Conservation (phyloP, 1,140 invertebrate genomes). For the Tenebrio molitor region DNA sequence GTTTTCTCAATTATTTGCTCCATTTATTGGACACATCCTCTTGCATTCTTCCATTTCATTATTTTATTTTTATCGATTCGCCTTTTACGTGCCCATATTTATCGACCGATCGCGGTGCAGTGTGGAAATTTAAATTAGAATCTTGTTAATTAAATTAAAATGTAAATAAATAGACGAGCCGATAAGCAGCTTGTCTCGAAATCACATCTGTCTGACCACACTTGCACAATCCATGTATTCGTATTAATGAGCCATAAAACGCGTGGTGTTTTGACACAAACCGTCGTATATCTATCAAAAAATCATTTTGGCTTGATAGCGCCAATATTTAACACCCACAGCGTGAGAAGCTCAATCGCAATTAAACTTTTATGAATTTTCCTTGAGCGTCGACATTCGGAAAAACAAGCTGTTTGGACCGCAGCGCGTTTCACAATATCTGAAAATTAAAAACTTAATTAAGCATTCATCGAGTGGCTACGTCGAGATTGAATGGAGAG, state of each 20-base stretch:
- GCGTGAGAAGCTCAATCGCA: slow-evolving; percentile 9
- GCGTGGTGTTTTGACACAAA: slow-evolving; percentile 14
- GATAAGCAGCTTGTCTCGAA: slow-evolving; percentile 1
- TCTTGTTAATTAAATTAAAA: slow-evolving; percentile 16
- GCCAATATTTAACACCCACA: slow-evolving; percentile 8
- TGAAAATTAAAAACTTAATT: slow-evolving; percentile 58
- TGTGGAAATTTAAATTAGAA: background rate
- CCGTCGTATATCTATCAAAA: background rate
- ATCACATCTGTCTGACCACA: background rate
- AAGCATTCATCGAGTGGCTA: slow-evolving; percentile 55
- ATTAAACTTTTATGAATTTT: slow-evolving; percentile 9
- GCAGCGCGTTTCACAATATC: slow-evolving; percentile 49
- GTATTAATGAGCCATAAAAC: slow-evolving; percentile 29
- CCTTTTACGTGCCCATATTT: no score
- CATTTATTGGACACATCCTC: no score
- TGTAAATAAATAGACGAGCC: background rate
- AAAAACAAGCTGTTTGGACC: slow-evolving; percentile 2
- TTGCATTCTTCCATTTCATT: no score
- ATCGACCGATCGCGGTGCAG: background rate
- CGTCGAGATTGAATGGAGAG: slow-evolving; percentile 44
- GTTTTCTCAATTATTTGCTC: no score
- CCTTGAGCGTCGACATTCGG: background rate
- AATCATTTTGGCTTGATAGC: background rate
- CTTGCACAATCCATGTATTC: slow-evolving; percentile 8
- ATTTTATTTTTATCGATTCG: no score